Evolutionary conservation across 2,797 vertebrate species (phyloP), one percentile per base, ranked within the genome.

Genomic region (Cynopterus sphinx): DNA sequence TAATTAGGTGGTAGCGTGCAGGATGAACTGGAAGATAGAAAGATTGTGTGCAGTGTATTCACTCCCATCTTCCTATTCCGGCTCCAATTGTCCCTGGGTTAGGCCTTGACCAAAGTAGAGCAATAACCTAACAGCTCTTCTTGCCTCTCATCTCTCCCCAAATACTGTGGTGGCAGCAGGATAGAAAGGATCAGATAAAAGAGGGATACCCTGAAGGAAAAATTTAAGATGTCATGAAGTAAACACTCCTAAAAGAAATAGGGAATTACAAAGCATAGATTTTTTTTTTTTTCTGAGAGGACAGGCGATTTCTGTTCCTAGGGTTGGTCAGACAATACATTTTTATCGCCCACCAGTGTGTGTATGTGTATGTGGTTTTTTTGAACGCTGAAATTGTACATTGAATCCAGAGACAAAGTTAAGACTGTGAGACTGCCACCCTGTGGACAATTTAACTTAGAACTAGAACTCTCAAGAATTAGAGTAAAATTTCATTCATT

Each of bases 401-500:
- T 89, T 95, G 31, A 91, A 43, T 92, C 46, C 24, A 75, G 70
- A 55, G 55, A 87, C 55, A 91, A 79, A 87, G 31, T 87, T 22
- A 86, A 74, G 75, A 53, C 59, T 84, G 3, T 92, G 79, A 91
- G 83, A 95, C 93, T 97, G 96, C 97, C 95, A 95, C 86, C 92
- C 83, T 84, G 92, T 97, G 96, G 95, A 73, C 88, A 74, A 59
- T 43, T 26, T 78, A 78, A 33, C 28, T 84, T 75, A 91, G 39
- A 78, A 82, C 53, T 87, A 46, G 82, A 86, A 49, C 22, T 4
- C 13, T 92, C 53, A 91, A 53, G n/a, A 61, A 89, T 84, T 51
- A 46, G 3, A 82, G 39, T n/a, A 36, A 89, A 86, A 73, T 16
- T 87, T 90, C 77, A 73, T 90, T 94, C 21, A 46, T 87, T 95